Percentiles rank a stretch among this genome's conserved stretches.
These are phyloP conservation scores for Phalanger gymnotis DNA, from an alignment of 2,797 vertebrate species.

Conservation along the genomic window DNA sequence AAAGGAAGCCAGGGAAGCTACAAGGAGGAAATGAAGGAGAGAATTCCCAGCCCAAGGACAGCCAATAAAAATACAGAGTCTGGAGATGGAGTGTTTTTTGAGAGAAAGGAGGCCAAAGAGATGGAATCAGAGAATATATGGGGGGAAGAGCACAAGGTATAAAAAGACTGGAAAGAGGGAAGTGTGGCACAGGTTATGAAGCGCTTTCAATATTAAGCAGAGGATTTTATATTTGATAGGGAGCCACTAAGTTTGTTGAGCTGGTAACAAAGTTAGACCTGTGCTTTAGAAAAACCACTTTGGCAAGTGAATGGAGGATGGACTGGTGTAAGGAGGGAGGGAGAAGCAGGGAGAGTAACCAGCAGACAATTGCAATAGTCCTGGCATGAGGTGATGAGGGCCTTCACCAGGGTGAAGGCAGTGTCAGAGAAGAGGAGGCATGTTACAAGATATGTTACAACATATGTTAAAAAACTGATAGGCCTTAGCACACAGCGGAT, in stretches of 20 bases:
- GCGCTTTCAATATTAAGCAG: background rate
- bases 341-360: background rate
- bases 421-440: background rate
- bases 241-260: background rate
- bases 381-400: conserved; percentile 3
- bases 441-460: background rate
- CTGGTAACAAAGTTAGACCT: background rate
- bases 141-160: background rate
- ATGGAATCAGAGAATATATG: background rate
- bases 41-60: background rate
- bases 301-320: background rate
- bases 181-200: background rate
- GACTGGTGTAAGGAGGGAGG: background rate
- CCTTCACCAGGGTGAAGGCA: background rate
- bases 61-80: background rate
- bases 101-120: background rate
- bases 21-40: background rate
- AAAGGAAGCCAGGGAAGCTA: background rate
- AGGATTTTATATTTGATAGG: background rate
- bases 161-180: background rate
- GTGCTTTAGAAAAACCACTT: background rate
- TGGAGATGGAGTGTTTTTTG: background rate
- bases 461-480: too few species aligned
- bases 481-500: background rate
- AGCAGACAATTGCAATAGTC: background rate